phyloP scores from a whole-genome alignment of 1,140 invertebrate genomes.

The Drosophila fuyamai region DNA sequence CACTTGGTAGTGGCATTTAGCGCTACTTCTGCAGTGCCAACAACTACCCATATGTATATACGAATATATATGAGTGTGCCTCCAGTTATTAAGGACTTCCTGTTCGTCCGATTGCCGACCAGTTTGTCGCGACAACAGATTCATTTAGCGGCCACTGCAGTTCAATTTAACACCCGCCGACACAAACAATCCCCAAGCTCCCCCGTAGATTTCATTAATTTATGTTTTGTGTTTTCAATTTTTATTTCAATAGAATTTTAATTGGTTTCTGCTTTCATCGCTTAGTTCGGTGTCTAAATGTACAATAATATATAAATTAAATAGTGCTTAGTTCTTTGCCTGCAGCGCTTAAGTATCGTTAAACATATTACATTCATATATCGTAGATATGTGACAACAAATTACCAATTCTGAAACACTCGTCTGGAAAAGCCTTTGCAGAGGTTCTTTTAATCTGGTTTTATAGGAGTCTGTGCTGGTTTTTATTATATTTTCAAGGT shows the following conservation, averaged over 20 bases:
- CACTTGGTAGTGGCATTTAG: constrained; percentile 63
- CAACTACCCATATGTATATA: background rate
- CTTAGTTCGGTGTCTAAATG: constrained; percentile 50
- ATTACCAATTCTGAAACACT: constrained; percentile 29
- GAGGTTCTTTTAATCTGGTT: constrained; percentile 5
- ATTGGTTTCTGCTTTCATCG: constrained; percentile 53
- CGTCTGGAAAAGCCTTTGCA: constrained; percentile 35
- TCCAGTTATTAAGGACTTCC: constrained; percentile 79
- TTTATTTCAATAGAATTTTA: constrained; percentile 74
- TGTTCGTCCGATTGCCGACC: constrained; percentile 60
- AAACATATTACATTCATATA: constrained; percentile 33
- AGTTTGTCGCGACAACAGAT: constrained; percentile 82
- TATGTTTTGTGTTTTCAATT: constrained; percentile 20
- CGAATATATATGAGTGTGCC: constrained; percentile 4
- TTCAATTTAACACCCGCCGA: constrained; percentile 69
- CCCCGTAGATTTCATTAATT: constrained; percentile 26
- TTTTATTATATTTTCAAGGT: constrained; percentile 6
- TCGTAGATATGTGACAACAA: constrained; percentile 58
- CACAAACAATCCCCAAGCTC: constrained; percentile 1
- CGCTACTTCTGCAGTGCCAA: constrained; percentile 32
- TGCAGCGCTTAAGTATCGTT: constrained; percentile 72
- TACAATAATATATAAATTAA: constrained; percentile 75
- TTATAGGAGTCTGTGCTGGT: background rate
- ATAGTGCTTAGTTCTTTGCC: constrained; percentile 75
- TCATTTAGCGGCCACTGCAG: constrained; percentile 76